Base-by-base conservation (phyloP, 2,797 vertebrate species). In the Hoplostethus mediterraneus region DNA sequence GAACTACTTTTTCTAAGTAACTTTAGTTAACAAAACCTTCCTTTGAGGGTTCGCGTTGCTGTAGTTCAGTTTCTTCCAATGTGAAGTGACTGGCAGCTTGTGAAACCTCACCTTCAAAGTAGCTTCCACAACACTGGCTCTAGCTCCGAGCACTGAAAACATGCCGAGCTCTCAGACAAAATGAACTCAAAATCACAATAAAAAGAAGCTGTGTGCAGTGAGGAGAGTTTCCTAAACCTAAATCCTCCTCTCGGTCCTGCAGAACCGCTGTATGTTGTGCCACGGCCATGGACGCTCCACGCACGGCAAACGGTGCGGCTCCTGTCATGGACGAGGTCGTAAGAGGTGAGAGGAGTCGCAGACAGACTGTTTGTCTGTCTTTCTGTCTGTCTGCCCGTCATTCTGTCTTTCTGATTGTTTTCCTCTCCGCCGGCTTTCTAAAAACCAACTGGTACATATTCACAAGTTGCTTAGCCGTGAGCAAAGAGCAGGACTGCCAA, bases 261-360 rank as follows among this genome's bases (percentile, higher is more conserved):
- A 89, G 88, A 90, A 79, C 42, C 86, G 84, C 1, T 91, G 91
- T 9, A n/a, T 60, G 0, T 79, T 77, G 63, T 92, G 91, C 13
- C 87, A 91, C 14, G 89, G 88, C 4, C 58, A 71, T 5, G 88
- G 90, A 0, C 84, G 70, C 0, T 38, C 63, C 56, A 68, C n/a
- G n/a, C n/a, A n/a, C n/a, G n/a, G 77, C 11, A 81, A 76, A 5
- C 73, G 72, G 11, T 91, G 90, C 73, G 78, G 78, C 1, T 77
- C 66, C 59, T 90, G 90, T 45, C 81, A 84, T 0, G 87, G 89
- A 11, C 77, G 81, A 16, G 90, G 90, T 2, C 67, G 13, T 4
- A 84, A 47, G 72, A 91, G 80, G 88, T 90, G 57, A 48, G 75
- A n/a, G 40, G 38, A 21, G 21, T 21, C 21, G 33, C 33, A 33